Evolutionary conservation across 2,797 vertebrate genomes (phyloP).

Genomic region (Aratinga solstitialis): DNA sequence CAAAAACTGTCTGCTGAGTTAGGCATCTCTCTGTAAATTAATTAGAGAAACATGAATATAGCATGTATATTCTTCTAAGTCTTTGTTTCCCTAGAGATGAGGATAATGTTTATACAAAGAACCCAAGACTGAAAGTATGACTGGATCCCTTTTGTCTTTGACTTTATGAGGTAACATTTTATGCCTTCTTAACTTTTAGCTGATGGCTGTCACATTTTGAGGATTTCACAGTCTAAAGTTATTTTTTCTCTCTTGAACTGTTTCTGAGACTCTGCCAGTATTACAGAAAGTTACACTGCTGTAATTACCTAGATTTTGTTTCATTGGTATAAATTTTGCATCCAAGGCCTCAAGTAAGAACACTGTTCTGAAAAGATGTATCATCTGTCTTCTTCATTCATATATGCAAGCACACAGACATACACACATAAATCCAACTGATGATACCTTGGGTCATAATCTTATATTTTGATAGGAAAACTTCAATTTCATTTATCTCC

Average conservation of each 20-base stretch:
- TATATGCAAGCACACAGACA: neutral
- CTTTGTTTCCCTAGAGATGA: constrained; percentile 30
- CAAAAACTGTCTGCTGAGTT: constrained; percentile 53
- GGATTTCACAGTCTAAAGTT: neutral
- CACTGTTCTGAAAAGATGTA: neutral
- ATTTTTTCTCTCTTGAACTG: neutral
- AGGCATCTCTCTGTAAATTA: constrained; percentile 48
- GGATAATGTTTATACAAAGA: neutral
- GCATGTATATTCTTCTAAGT: constrained; percentile 13
- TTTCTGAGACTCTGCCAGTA: neutral
- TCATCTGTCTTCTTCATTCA: neutral
- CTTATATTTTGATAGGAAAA: neutral
- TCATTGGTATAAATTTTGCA: neutral
- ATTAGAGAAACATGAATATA: constrained; percentile 53
- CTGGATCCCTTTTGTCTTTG: constrained; percentile 14
- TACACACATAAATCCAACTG: neutral
- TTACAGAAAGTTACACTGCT: neutral
- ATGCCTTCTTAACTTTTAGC: neutral
- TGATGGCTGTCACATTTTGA: neutral
- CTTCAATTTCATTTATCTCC: neutral
- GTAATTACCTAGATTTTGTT: neutral
- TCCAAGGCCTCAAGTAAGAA: neutral
- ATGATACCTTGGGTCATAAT: neutral
- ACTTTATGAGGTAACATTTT: constrained; percentile 8
- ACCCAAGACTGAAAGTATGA: neutral